Conservation (phyloP, 2,113 vertebrate species). For the Phoxinus phoxinus region DNA sequence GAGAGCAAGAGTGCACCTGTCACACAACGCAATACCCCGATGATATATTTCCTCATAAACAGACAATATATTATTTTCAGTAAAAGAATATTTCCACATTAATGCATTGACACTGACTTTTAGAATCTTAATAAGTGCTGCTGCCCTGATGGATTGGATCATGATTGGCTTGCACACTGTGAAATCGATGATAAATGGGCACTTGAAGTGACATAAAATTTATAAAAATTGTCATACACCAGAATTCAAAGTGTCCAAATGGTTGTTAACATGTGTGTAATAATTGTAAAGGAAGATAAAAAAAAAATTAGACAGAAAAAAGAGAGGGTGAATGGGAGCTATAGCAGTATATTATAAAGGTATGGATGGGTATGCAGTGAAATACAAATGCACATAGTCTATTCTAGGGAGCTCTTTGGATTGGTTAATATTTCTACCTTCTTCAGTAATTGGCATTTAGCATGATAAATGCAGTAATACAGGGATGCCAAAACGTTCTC, state of each 20-base stretch:
- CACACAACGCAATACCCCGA: not conserved
- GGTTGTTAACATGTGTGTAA: not conserved
- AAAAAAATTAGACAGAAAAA: not conserved
- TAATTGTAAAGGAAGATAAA: not conserved
- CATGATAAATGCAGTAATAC: constrained; percentile 57
- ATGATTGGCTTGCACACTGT: constrained; percentile 29
- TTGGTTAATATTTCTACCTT: constrained; percentile 40
- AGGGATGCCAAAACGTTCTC: constrained; percentile 50
- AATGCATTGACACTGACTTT: constrained; percentile 22
- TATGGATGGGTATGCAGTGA: not conserved
- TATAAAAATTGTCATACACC: constrained; percentile 11
- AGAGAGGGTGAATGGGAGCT: not conserved
- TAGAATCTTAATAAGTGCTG: constrained; percentile 38
- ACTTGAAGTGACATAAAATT: constrained; percentile 28
- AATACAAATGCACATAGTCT: constrained; percentile 17
- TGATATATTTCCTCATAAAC: constrained; percentile 33
- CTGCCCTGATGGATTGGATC: constrained; percentile 31
- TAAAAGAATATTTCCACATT: constrained; percentile 31
- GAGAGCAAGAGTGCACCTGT: not conserved
- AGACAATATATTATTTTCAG: constrained; percentile 34
- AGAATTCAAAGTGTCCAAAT: not conserved
- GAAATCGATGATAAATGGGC: constrained; percentile 29
- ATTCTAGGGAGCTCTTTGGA: constrained; percentile 16
- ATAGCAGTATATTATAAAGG: not conserved
- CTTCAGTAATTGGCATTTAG: constrained; percentile 63